Evolutionary conservation across 2,113 vertebrate species (phyloP).

Genomic region (Microtus richardsoni): DNA sequence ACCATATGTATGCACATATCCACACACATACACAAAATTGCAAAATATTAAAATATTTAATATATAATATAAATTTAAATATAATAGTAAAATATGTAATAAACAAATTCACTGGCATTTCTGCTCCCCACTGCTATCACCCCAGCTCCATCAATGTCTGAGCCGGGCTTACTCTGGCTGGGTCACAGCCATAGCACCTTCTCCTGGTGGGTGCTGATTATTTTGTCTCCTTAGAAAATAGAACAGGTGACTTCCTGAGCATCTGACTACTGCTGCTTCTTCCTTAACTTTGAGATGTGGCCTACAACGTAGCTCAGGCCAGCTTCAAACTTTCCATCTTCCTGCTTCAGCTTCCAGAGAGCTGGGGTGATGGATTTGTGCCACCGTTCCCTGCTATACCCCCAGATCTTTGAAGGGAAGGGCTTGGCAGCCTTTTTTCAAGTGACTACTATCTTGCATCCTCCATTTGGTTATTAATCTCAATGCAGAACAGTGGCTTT

Average conservation of each 20-base stretch:
- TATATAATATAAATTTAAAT: no score
- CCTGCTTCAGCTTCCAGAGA: background rate
- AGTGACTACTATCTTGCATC: background rate
- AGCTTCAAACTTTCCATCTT: background rate
- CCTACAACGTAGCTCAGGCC: background rate
- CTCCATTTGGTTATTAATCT: slow-evolving; percentile 59
- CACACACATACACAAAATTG: background rate
- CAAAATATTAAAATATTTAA: background rate
- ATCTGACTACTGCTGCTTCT: background rate
- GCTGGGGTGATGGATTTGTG: background rate
- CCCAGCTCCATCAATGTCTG: rapidly evolving
- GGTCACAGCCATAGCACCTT: no score
- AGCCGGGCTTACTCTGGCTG: background rate
- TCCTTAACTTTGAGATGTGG: background rate
- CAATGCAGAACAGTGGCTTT: background rate
- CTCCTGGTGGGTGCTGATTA: no score
- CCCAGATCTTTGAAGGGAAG: background rate
- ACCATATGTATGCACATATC: no score
- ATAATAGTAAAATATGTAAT: background rate
- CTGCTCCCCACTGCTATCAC: no score
- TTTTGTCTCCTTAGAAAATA: background rate
- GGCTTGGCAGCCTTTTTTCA: background rate
- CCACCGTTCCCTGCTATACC: background rate
- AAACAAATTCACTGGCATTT: background rate
- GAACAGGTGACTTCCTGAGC: no score